phyloP scores from a whole-genome alignment of 2,113 vertebrate species.

The Conger conger region DNA sequence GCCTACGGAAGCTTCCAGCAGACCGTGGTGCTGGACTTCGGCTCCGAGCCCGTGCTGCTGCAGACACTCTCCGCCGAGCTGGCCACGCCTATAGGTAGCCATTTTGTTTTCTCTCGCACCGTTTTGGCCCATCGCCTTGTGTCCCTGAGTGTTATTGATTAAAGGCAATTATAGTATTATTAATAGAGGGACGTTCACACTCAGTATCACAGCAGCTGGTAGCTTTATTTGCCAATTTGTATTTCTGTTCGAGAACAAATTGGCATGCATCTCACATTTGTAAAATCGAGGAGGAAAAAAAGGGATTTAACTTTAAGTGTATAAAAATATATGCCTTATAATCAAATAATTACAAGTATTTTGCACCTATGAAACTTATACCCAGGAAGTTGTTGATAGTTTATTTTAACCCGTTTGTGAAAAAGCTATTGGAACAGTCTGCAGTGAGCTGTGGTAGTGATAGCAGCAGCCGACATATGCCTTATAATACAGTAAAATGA shows the following conservation, averaged over 20 bases:
- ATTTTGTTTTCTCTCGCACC: not conserved
- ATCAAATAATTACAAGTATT: not conserved
- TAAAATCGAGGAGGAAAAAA: not conserved
- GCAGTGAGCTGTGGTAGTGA: too few species aligned
- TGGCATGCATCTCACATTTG: not conserved
- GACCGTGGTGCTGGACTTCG: slow-evolving; percentile 37
- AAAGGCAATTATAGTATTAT: not conserved
- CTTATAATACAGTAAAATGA: too few species aligned
- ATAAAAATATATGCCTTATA: not conserved
- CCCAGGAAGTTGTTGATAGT: not conserved
- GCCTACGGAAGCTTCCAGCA: slow-evolving; percentile 37
- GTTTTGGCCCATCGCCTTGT: not conserved
- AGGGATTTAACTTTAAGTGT: not conserved
- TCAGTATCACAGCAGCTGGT: not conserved
- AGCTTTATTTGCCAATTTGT: not conserved
- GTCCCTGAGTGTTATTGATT: not conserved
- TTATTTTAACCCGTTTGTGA: not conserved
- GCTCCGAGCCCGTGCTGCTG: slow-evolving; percentile 30
- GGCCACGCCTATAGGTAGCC: slow-evolving; percentile 22
- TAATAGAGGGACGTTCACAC: not conserved
- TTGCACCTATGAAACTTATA: not conserved
- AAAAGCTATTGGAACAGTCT: not conserved
- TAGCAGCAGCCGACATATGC: too few species aligned
- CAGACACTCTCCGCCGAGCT: slow-evolving; percentile 23
- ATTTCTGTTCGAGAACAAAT: not conserved